These are phyloP conservation scores for Blera fallax DNA, from an alignment of 2,888 invertebrate genomes.

Conservation along the genomic window DNA sequence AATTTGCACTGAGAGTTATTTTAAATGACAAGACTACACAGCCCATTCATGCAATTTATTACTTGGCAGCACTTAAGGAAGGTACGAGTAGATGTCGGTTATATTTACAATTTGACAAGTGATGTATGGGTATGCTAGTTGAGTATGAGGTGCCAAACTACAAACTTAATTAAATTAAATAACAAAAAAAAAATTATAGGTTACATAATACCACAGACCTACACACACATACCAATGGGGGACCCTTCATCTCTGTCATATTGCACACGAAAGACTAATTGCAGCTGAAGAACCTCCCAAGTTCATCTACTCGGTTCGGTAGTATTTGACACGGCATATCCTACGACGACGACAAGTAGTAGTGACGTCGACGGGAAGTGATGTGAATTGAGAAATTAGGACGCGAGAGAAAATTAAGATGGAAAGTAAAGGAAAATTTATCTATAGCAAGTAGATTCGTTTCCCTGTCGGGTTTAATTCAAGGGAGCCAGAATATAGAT, in stretches of 20 bases:
- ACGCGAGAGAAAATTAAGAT: conserved; percentile 46
- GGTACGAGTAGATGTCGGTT: conserved; percentile 3
- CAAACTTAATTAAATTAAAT: conserved; percentile 61
- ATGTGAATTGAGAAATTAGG: conserved; percentile 49
- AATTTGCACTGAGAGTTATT: background rate
- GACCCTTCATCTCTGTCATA: conserved; percentile 37
- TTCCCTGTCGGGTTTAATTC: background rate
- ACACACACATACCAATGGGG: background rate
- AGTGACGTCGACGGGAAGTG: conserved; percentile 28
- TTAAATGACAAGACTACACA: background rate
- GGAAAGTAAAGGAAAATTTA: conserved; percentile 37
- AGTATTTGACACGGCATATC: conserved; percentile 35
- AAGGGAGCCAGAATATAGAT: background rate
- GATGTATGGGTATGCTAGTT: conserved; percentile 34
- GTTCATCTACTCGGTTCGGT: conserved; percentile 45
- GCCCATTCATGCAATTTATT: conserved; percentile 16
- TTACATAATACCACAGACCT: conserved; percentile 10
- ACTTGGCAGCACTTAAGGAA: conserved; percentile 29
- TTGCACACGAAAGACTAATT: conserved; percentile 57
- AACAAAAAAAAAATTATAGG: conserved; percentile 5
- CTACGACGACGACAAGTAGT: background rate
- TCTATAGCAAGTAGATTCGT: conserved; percentile 5
- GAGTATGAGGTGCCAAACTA: conserved; percentile 11
- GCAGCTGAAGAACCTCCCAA: conserved; percentile 58
- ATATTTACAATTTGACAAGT: conserved; percentile 63